phyloP scores from a whole-genome alignment of 2,113 vertebrate genomes.

The Bubo bubo region DNA sequence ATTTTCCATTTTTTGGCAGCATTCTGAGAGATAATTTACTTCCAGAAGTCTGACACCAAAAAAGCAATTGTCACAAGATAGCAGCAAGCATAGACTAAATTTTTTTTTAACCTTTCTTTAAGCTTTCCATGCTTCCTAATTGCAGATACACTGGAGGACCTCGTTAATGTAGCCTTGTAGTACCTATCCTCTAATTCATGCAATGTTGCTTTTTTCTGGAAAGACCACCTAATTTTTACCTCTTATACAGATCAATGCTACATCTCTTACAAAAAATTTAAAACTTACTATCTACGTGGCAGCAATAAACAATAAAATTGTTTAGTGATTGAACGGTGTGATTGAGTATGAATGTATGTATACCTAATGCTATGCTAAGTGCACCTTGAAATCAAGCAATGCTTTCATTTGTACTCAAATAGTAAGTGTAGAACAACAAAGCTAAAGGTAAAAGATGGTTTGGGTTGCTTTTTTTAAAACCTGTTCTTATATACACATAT shows the following conservation, averaged over 20 bases:
- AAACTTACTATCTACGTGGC: neutral
- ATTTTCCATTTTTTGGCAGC: conserved; percentile 33
- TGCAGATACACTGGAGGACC: neutral
- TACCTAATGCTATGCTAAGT: neutral
- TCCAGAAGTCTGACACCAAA: neutral
- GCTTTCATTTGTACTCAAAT: neutral
- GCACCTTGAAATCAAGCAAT: neutral
- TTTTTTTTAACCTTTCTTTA: neutral
- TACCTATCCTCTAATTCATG: neutral
- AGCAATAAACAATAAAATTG: neutral
- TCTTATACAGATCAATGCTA: neutral
- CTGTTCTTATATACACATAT: neutral
- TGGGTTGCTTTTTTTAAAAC: neutral
- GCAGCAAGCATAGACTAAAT: neutral
- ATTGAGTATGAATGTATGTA: too few relatives aligned
- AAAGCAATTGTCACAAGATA: neutral
- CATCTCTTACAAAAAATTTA: neutral
- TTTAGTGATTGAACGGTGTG: neutral
- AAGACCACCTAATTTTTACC: neutral
- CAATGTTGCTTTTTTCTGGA: neutral
- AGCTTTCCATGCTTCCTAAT: neutral
- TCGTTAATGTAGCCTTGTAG: neutral
- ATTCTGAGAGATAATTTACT: neutral
- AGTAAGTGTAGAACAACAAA: neutral
- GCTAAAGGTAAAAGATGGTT: neutral